Evolutionary conservation across 1,140 invertebrate species (phyloP), one percentile per base, ranked within the genome.

Genomic region (Heliconius melpomene): DNA sequence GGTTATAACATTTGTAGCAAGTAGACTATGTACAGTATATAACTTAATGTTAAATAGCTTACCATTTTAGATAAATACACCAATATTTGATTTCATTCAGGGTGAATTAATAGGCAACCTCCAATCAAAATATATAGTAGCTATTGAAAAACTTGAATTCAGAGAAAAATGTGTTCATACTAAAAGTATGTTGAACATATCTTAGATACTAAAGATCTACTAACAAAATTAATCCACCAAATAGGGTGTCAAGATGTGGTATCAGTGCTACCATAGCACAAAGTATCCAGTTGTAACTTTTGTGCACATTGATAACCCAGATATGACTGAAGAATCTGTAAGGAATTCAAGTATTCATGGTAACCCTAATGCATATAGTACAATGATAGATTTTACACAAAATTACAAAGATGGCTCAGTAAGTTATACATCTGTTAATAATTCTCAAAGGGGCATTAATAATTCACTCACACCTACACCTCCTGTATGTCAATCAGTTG

Each of bases 241-340:
- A 75, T 87, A 94, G 93, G 91, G 86, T 84, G 83, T 79, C 87
- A 93, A 88, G 82, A 82, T 83, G 75, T 94, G 93, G 92, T 90
- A 91, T 82, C 82, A 88, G 80, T 94, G 93, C 82, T 93, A 93
- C 85, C 93, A 94, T 80, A 89, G 85, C 79, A 85, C 82, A 75
- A 91, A 86, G 81, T 92, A 92, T 88, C 93, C 92, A 77, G 85
- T 88, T n/a, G 85, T 85, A 72, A 91, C 84, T 75, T 93, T 93
- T 86, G 81, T 88, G 32, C 88, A 92, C 80, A 60, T 93, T 77
- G 89, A 94, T 86, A 87, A 88, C 87, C 81, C 74, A 75, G 81
- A 85, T 60, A 40, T 81, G 74, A 60, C 72, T 40, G 54, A 85
- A 78, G 83, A 83, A 36, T 74, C 83, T 76, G 54, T 78, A 72